Evolutionary conservation across 1,140 invertebrate species (phyloP).

Genomic region (Trachelipus rathkii): DNA sequence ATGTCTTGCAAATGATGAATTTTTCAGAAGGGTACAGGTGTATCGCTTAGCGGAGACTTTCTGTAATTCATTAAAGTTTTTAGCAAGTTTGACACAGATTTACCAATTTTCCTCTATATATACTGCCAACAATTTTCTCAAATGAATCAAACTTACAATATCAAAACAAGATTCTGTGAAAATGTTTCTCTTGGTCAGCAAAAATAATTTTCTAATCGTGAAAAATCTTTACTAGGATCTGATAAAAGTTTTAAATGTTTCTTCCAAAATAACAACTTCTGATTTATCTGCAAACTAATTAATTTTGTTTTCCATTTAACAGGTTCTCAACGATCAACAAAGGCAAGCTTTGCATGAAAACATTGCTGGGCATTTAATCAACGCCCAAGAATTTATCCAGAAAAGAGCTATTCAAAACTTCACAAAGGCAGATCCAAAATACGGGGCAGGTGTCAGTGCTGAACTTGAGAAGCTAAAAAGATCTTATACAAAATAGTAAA

Average conservation of each 20-base stretch:
- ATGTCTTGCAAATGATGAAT: no score
- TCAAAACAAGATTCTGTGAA: background rate
- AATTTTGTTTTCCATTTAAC: conserved; percentile 12
- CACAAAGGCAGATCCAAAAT: conserved; percentile 32
- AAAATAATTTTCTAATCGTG: no score
- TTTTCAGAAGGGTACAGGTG: no score
- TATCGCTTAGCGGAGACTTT: no score
- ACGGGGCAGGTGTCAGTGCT: conserved; percentile 27
- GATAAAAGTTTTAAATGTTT: background rate
- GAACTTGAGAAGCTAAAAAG: conserved; percentile 26
- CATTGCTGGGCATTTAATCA: conserved; percentile 69
- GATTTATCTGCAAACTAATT: background rate
- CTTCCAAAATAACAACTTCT: conserved; percentile 18
- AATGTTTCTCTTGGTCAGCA: no score
- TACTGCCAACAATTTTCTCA: background rate
- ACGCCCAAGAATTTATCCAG: conserved; percentile 79
- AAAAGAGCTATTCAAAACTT: conserved; percentile 46
- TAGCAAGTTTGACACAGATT: background rate
- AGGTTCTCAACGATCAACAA: conserved; percentile 69
- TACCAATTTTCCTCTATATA: background rate
- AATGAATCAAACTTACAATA: background rate
- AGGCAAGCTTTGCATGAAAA: conserved; percentile 71
- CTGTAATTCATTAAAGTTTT: no score
- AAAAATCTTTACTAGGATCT: background rate
- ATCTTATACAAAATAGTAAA: background rate